Conservation (phyloP, 2,113 vertebrate genomes). For the Callipepla squamata region DNA sequence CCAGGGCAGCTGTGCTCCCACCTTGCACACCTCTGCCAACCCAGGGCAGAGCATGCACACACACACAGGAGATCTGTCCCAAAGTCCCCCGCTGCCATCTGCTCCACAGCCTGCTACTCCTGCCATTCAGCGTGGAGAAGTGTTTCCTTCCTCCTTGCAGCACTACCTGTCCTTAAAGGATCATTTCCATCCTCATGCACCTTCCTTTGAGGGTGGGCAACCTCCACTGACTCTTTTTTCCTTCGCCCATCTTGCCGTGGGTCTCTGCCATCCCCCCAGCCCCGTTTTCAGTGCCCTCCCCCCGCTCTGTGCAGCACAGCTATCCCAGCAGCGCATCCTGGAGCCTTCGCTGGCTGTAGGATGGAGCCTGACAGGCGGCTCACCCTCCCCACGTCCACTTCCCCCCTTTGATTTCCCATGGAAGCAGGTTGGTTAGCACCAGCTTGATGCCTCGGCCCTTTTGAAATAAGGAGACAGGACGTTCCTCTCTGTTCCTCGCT, state of each 20-base stretch:
- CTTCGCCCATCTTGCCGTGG: neutral
- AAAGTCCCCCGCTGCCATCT: neutral
- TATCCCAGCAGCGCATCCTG: neutral
- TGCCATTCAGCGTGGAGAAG: neutral
- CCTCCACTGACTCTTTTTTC: neutral
- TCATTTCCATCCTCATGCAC: neutral
- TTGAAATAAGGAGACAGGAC: neutral
- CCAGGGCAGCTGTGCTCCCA: no score
- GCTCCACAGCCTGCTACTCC: neutral
- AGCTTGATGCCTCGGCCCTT: neutral
- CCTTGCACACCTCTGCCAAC: neutral
- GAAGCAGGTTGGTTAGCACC: neutral
- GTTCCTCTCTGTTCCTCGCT: neutral
- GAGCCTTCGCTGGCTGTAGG: neutral
- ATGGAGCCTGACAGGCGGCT: neutral
- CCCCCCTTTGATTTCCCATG: neutral
- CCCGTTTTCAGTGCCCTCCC: neutral
- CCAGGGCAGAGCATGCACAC: neutral
- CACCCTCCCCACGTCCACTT: neutral
- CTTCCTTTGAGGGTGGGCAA: neutral
- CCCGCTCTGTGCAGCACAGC: neutral
- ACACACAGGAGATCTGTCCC: fast-evolving
- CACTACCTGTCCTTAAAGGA: neutral
- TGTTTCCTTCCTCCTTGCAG: neutral
- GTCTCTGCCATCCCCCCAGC: neutral